These are phyloP conservation scores for Chorisops tibialis DNA, from an alignment of 2,888 invertebrate genomes.

Conservation along the genomic window DNA sequence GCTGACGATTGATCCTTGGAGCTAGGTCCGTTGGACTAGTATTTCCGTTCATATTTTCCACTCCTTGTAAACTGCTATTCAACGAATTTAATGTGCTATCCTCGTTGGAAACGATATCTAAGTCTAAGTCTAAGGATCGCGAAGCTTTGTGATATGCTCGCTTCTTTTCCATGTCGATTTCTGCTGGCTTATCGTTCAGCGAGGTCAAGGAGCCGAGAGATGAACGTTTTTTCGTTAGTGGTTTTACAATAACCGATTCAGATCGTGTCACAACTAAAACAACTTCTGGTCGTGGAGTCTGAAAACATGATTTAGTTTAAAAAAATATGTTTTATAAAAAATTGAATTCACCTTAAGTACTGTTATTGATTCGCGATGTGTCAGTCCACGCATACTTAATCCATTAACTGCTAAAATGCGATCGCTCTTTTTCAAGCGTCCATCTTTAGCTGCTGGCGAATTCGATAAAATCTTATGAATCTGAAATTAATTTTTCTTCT, in stretches of 20 bases:
- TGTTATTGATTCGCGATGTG: slow-evolving; percentile 81
- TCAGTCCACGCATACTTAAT: slow-evolving; percentile 73
- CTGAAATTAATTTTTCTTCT: slow-evolving; percentile 58
- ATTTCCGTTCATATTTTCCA: slow-evolving; percentile 27
- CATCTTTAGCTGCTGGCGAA: slow-evolving; percentile 83
- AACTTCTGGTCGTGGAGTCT: slow-evolving; percentile 77
- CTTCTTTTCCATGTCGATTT: slow-evolving; percentile 47
- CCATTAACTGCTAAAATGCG: slow-evolving; percentile 88
- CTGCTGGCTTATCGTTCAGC: slow-evolving; percentile 48
- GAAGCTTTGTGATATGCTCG: slow-evolving; percentile 51
- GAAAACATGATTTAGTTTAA: slow-evolving; percentile 31
- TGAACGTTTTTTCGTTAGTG: slow-evolving; percentile 49
- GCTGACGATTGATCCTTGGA: slow-evolving; percentile 44
- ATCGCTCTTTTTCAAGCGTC: slow-evolving; percentile 80
- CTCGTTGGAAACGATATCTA: slow-evolving; percentile 49
- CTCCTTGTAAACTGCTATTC: slow-evolving; percentile 32
- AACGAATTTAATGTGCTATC: slow-evolving; percentile 40
- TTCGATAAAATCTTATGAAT: slow-evolving; percentile 83
- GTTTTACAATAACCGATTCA: slow-evolving; percentile 48
- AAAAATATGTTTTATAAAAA: background rate
- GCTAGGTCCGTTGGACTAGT: slow-evolving; percentile 40
- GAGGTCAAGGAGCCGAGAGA: slow-evolving; percentile 51
- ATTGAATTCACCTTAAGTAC: slow-evolving; percentile 69
- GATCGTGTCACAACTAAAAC: slow-evolving; percentile 70
- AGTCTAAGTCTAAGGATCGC: slow-evolving; percentile 49